Evolutionary conservation across 2,113 vertebrate genomes (phyloP), one percentile per base, ranked within the genome.

Genomic region (Thomomys bottae): DNA sequence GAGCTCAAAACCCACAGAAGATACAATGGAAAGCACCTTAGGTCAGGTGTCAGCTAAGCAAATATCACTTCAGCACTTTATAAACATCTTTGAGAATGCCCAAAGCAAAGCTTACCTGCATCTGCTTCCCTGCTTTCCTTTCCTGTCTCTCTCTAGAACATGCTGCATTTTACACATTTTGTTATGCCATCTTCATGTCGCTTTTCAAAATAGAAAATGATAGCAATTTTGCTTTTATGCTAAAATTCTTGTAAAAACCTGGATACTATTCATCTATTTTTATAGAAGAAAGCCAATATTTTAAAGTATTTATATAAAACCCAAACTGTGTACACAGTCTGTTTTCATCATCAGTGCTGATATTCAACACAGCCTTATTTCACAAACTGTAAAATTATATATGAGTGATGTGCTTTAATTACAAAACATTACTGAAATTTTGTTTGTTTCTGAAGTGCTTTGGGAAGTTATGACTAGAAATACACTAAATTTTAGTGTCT

Each of bases 331-430:
- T 92, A 94, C 84, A 91, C 87, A 97, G 94, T 95, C 95, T 97
- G 95, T 95, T 97, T 97, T 28, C 32, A 79, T 97, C 20, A 20
- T 92, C 77, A 94, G 95, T 95, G 94, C 0, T 0, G 93, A 95
- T 81, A 96, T 88, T 92, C 97, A 89, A 95, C 94, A 92, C 5
- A 97, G 90, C 91, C 96, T 84, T 36, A 94, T 92, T 97, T 96
- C 94, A 93, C 88, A 97, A 97, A 96, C 91, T 94, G 90, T 96
- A 97, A 96, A 97, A 96, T 95, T 96, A 96, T 92, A 94, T 96
- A 95, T 94, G 94, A 98, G 95, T 93, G 75, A 93, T 97, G 94
- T 96, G 96, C 89, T 96, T 97, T 97, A 98, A 97, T 97, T 97
- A 97, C 87, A 96, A 95, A 96, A 92, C 95, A 96, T 86, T 97